These are phyloP conservation scores for Andrena bicolor DNA, from an alignment of 2,888 invertebrate species.

Conservation along the genomic window DNA sequence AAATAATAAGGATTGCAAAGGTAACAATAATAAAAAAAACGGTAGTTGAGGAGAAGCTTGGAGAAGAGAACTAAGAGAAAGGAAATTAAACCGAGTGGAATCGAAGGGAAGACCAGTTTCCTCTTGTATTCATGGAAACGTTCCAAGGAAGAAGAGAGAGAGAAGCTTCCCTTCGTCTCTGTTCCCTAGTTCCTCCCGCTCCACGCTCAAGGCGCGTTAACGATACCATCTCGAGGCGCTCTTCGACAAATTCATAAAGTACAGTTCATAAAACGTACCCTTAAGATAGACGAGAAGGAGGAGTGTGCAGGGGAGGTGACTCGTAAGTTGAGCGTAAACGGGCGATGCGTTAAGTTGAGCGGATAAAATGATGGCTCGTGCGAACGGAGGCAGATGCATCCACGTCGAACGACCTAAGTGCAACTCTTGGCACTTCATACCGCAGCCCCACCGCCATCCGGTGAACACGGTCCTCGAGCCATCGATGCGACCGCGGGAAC, in stretches of 20 bases:
- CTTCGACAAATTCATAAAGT: constrained; percentile 73
- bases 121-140: not conserved
- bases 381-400: constrained; percentile 63
- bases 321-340: constrained; percentile 66
- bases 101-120: not conserved
- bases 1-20: not conserved
- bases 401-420: constrained; percentile 69
- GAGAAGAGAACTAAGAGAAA: not conserved
- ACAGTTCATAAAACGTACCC: constrained; percentile 65
- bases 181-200: not conserved
- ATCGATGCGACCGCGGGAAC: constrained; percentile 25
- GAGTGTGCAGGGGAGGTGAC: constrained; percentile 11
- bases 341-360: constrained; percentile 63
- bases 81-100: not conserved
- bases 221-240: constrained; percentile 65
- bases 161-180: not conserved
- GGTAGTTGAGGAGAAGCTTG: not conserved
- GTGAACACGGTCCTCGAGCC: not conserved
- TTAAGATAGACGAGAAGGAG: constrained; percentile 49
- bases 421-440: constrained; percentile 75
- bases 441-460: not conserved
- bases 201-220: constrained; percentile 56
- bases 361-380: constrained; percentile 69
- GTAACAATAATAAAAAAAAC: not conserved
- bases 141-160: not conserved